phyloP scores from a whole-genome alignment of 2,888 invertebrate genomes.

The Pediacus dermestoides region DNA sequence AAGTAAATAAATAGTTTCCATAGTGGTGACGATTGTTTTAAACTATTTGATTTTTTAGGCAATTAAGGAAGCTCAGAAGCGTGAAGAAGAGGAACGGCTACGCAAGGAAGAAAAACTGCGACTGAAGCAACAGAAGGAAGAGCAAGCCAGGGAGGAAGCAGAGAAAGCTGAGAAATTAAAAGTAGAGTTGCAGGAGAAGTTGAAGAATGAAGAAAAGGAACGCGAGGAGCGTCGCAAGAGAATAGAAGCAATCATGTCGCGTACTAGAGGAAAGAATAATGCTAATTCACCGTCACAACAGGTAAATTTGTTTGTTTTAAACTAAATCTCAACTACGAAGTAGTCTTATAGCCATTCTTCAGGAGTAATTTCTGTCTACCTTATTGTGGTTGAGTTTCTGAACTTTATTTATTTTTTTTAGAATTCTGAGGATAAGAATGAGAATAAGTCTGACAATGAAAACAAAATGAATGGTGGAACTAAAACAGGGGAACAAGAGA shows the following conservation, averaged over 20 bases:
- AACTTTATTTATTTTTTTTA: conserved; percentile 25
- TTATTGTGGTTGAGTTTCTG: conserved; percentile 3
- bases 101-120: conserved; percentile 64
- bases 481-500: conserved; percentile 40
- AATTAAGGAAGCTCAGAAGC: conserved; percentile 67
- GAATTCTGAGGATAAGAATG: conserved; percentile 42
- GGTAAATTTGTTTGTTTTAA: conserved; percentile 21
- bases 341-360: conserved; percentile 3
- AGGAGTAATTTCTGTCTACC: conserved; percentile 1
- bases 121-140: conserved; percentile 66
- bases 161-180: conserved; percentile 84
- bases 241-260: conserved; percentile 88
- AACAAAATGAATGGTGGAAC: conserved; percentile 34
- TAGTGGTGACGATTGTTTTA: conserved; percentile 2
- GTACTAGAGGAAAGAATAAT: conserved; percentile 64
- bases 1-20: conserved; percentile 63
- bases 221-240: conserved; percentile 82
- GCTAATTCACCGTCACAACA: conserved; percentile 35
- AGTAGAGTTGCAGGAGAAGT: conserved; percentile 76
- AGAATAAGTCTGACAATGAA: conserved; percentile 39
- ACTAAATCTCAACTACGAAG: background rate
- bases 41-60: conserved; percentile 44
- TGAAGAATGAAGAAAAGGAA: conserved; percentile 85
- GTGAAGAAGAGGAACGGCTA: conserved; percentile 74
- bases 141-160: conserved; percentile 73